Base-by-base conservation (phyloP, 2,113 vertebrate genomes). In the Dicentrarchus labrax region DNA sequence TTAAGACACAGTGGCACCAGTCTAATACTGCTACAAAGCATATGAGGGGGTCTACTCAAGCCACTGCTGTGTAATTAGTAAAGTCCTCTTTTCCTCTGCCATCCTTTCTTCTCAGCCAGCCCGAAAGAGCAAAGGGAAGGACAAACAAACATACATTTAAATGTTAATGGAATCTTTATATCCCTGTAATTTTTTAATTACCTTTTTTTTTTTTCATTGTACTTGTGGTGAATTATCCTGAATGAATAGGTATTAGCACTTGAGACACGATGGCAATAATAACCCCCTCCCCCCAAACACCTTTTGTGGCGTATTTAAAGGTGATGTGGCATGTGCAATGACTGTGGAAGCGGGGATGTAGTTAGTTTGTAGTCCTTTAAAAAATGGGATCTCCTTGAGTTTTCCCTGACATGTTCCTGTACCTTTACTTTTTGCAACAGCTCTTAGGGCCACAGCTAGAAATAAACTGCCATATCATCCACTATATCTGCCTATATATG, bases 101-200 rank as follows among this genome's bases (percentile, higher is more conserved):
- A 50, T 68, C 41, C 11, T 30, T 85, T 70, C 39, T 70, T 61
- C 38, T 57, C 59, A 69, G 36, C n/a, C 36, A 24, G n/a, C 50
- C 38, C 56, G 50, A 70, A 7, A 16, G 43, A 85, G 60, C 60
- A 72, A 60, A 84, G 21, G 48, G 9, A 47, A 62, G 24, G 24
- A 78, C 59, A 71, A 62, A 72, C 64, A 78, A 76, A 88, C 77
- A 78, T 47, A 67, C 0, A 85, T 91, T 89, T 72, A 72, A 86
- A 87, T 90, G 54, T 80, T 92, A 93, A 93, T 92, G 89, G 76
- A 76, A 74, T 79, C 71, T 92, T 86, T 84, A 78, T 83, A 73
- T 80, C 61, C 69, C 69, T 81, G 67, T 85, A 68, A 84, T 90
- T 91, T 2, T 90, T 43, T 88, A 84, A 91, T 92, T 88, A 82